Base-by-base conservation (phyloP, 1,140 invertebrate genomes). In the Ips nitidus region DNA sequence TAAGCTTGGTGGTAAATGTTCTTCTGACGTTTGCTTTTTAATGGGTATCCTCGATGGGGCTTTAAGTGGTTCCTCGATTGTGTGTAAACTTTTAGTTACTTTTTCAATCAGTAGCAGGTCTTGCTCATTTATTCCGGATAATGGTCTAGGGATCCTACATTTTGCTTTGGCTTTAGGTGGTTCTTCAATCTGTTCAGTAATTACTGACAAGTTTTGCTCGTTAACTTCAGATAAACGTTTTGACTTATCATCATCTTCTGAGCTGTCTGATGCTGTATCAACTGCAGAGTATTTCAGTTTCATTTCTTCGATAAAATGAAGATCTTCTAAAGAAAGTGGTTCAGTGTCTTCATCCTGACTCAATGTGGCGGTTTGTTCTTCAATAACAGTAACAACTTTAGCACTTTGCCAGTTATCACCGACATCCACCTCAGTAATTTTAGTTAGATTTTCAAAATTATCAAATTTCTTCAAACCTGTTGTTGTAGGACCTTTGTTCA, bases 151-250 rank as follows among this genome's bases (percentile, higher is more conserved):
- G 6, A 22, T 7, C 52, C 22, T 60, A 22, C 56, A 37, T 22
- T 63, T n/a, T 52, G 43, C 39, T 58, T 38, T 52, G 40, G 5
- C 52, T 40, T 52, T 38, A 59, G 8, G 6, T 37, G 1, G 6
- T 55, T 37, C n/a, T 55, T 8, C n/a, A 37, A 75, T 58, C 50
- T 58, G 42, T 22, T 73, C 63, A 41, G 22, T 22, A 22, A 74
- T 73, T 6, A 74, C 8, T 37, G 50, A 1, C 37, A 74, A 69
- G 58, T 76, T 73, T 42, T 70, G 40, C 6, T 65, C 55, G 53
- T 74, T 76, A n/a, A 76, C 40, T 4, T 74, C 70, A 7, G 75
- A 76, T 41, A 76, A 41, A 5, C 71, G 71, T 45, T 70, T 6
- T 42, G 38, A 2, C 37, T 4, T 41, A 40, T 2, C 45, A 2